Percentiles rank a stretch among this genome's conserved stretches.
Evolutionary conservation across 2,113 vertebrate species (phyloP).

Genomic region (Pungitius pungitius): DNA sequence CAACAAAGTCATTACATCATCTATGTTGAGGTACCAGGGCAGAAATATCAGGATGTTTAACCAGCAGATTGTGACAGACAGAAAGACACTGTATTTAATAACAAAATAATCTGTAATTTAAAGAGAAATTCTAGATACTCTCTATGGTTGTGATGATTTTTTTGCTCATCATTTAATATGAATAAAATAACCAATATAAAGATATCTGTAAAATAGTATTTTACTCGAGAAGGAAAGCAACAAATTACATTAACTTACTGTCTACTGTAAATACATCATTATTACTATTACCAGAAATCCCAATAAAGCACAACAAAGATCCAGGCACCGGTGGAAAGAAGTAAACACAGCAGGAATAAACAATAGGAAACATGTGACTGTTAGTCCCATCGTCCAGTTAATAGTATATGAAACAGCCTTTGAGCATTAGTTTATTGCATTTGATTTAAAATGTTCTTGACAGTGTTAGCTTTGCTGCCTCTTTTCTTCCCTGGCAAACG

Average conservation of each 20-base stretch:
- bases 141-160: not conserved
- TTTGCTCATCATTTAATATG: no score
- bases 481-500: constrained; percentile 22
- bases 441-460: not conserved
- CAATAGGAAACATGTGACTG: not conserved
- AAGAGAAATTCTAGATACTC: not conserved
- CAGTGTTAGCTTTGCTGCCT: not conserved
- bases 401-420: not conserved
- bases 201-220: not conserved
- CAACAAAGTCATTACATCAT: no score
- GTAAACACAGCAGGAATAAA: not conserved
- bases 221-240: not conserved
- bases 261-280: not conserved
- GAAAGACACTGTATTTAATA: not conserved
- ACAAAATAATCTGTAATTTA: not conserved
- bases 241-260: not conserved
- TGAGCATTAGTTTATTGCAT: not conserved
- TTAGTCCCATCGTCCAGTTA: not conserved
- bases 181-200: not conserved
- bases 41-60: no score
- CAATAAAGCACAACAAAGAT: not conserved
- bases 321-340: not conserved
- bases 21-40: no score
- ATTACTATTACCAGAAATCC: not conserved
- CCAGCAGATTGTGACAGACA: not conserved